A percentile compares a stretch with the other conserved stretches of the same genome.
Conservation (phyloP, 2,797 vertebrate genomes). For the Pyrocephalus nanus region DNA sequence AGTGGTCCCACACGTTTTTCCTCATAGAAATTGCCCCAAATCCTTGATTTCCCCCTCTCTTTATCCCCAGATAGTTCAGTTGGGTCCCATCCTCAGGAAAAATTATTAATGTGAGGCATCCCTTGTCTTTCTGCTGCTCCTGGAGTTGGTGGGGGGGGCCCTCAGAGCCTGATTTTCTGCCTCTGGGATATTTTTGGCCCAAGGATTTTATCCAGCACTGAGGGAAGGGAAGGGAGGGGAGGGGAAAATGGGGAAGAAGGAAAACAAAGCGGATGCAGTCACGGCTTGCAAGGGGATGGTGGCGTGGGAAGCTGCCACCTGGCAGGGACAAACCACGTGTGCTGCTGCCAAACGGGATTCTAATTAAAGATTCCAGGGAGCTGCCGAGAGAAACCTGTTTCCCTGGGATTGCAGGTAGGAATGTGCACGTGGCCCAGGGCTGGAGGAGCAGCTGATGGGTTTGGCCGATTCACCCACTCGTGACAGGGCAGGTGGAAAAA, state of each 20-base stretch:
- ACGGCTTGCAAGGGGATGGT: accelerated
- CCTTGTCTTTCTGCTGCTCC: neutral
- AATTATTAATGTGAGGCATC: neutral
- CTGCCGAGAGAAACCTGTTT: neutral
- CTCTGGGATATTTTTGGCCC: neutral
- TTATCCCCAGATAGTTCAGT: neutral
- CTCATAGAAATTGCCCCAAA: neutral
- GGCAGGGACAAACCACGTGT: neutral
- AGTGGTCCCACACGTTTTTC: neutral
- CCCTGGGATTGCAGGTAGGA: neutral
- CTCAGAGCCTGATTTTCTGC: neutral
- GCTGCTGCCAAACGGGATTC: neutral
- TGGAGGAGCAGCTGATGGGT: accelerated
- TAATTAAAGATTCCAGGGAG: neutral
- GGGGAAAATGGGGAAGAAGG: neutral
- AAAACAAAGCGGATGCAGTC: neutral
- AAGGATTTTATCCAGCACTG: neutral
- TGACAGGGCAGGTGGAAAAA: neutral
- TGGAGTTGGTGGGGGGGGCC: too few relatives aligned
- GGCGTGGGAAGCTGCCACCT: slow-evolving; percentile 7
- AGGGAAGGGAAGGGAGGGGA: too few relatives aligned
- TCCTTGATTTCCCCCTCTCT: neutral
- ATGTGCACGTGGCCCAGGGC: neutral
- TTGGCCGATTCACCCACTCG: neutral
- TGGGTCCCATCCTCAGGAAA: accelerated